These are phyloP conservation scores for Aphelinus atriplicis DNA, from an alignment of 1,140 invertebrate genomes.

Conservation along the genomic window DNA sequence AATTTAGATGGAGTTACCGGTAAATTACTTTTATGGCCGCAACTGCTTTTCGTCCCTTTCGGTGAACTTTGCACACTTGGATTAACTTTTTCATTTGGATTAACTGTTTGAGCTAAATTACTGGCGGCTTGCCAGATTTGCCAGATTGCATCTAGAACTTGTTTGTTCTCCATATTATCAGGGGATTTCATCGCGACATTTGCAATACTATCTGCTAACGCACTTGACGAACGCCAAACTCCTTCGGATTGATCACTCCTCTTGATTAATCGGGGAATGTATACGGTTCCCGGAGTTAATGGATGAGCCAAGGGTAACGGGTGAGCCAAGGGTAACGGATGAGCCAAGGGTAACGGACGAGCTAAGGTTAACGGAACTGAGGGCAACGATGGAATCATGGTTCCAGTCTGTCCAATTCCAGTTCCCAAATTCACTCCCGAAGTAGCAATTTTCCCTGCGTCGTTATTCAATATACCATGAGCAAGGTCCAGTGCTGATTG, in stretches of 20 bases:
- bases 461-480: not conserved
- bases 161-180: not conserved
- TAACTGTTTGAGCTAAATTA: constrained; percentile 1
- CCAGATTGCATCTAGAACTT: not conserved
- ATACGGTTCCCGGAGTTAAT: too few species aligned
- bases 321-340: too few species aligned
- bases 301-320: too few species aligned
- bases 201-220: constrained; percentile 13
- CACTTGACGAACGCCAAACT: constrained; percentile 4
- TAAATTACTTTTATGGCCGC: too few species aligned
- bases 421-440: constrained; percentile 1
- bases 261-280: not conserved
- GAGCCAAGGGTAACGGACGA: too few species aligned
- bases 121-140: not conserved
- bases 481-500: constrained; percentile 7
- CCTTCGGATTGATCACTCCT: not conserved
- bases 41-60: too few species aligned
- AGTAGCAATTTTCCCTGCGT: not conserved
- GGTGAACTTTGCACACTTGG: too few species aligned
- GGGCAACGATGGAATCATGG: too few species aligned
- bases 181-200: not conserved
- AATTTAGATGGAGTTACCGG: too few species aligned
- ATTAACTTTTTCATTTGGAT: not conserved
- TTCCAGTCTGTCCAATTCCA: not conserved
- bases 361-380: too few species aligned